These are phyloP conservation scores for Alethe diademata DNA, from an alignment of 2,113 vertebrate species.

Conservation along the genomic window DNA sequence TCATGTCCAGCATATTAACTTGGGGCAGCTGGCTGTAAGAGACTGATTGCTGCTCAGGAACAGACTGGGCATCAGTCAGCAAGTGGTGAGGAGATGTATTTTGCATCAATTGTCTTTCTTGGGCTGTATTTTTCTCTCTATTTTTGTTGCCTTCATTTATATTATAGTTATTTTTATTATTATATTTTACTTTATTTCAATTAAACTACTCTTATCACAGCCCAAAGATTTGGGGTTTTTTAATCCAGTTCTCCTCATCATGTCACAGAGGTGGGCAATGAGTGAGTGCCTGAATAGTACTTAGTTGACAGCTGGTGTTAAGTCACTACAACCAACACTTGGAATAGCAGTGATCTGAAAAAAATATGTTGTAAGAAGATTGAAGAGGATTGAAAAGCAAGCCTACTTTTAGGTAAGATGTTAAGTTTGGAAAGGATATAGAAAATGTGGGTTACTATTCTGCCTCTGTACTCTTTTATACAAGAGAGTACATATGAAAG, in stretches of 20 bases:
- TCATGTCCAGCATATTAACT: background rate
- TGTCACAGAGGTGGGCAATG: background rate
- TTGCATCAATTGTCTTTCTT: background rate
- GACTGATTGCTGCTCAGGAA: background rate
- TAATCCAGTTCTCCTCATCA: background rate
- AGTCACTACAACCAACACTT: background rate
- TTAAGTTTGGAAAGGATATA: background rate
- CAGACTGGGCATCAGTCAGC: accelerated
- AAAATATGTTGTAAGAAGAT: background rate
- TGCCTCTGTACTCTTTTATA: background rate
- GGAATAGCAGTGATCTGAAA: background rate
- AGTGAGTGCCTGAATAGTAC: background rate
- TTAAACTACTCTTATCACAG: background rate
- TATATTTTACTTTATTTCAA: background rate
- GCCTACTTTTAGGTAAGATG: background rate
- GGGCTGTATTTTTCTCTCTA: background rate
- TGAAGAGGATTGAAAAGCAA: background rate
- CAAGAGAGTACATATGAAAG: background rate
- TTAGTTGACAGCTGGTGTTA: background rate
- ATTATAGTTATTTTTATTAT: background rate
- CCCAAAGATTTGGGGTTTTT: background rate
- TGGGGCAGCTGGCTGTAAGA: background rate
- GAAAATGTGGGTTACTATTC: background rate
- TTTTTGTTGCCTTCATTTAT: background rate
- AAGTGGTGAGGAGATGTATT: background rate